Evolutionary conservation across 2,888 invertebrate species (phyloP).

Genomic region (Suillia variegata): DNA sequence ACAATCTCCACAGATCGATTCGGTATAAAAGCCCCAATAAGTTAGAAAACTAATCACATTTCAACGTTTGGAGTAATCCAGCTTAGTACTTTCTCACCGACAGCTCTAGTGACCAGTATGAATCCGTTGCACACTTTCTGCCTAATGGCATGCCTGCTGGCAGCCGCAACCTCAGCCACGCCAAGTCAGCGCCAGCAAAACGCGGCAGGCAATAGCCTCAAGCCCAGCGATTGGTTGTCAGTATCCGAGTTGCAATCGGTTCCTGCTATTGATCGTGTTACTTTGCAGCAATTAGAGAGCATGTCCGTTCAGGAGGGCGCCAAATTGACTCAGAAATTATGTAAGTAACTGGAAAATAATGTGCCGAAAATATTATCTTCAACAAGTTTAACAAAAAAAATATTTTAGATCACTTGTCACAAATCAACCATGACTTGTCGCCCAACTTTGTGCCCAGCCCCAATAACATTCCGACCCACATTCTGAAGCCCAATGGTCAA

Average conservation of each 20-base stretch:
- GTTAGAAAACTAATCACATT: conserved; percentile 33
- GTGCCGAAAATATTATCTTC: neutral
- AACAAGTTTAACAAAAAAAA: neutral
- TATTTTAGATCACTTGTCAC: conserved; percentile 45
- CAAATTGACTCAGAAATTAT: conserved; percentile 43
- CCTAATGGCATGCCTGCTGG: conserved; percentile 42
- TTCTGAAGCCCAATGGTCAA: conserved; percentile 38
- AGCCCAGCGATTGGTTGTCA: conserved; percentile 49
- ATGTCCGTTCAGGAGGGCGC: conserved; percentile 48
- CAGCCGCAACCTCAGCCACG: conserved; percentile 34
- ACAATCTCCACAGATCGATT: neutral
- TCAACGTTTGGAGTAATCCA: conserved; percentile 32
- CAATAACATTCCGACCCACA: conserved; percentile 34
- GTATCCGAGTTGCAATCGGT: conserved; percentile 40
- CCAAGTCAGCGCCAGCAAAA: conserved; percentile 19
- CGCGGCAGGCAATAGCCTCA: conserved; percentile 33
- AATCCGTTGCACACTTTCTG: conserved; percentile 44
- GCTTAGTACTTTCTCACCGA: too few species aligned
- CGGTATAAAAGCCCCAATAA: conserved; percentile 16
- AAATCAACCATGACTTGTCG: conserved; percentile 42
- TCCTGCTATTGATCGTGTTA: conserved; percentile 46
- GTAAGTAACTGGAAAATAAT: conserved; percentile 35
- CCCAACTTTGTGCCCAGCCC: conserved; percentile 39
- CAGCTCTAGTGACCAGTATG: conserved; percentile 32
- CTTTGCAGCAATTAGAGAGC: conserved; percentile 41